Evolutionary conservation across 2,888 invertebrate genomes (phyloP), one percentile per base, ranked within the genome.

Genomic region (Thereva unica): DNA sequence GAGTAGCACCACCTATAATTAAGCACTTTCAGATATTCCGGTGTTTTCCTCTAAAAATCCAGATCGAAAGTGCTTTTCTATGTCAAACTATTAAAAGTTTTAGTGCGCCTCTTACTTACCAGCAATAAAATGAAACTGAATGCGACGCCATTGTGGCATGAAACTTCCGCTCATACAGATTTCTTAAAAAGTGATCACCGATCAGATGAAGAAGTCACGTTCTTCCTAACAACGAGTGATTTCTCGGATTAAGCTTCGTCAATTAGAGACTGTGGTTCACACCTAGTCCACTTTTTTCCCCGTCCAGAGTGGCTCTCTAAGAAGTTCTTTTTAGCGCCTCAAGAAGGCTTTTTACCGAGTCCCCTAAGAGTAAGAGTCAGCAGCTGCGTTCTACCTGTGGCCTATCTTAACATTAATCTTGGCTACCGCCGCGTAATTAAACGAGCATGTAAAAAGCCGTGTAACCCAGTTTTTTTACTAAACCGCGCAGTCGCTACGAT

Each of bases 401-500:
- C 47, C 54, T 64, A 57, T 56, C 42, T 38, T 45, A 34, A n/a
- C 49, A 56, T 50, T 64, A 57, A 55, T 66, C 57, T 42, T 63
- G 57, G 66, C 53, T 68, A 66, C 57, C 63, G 67, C 45, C 57
- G 50, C 55, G 64, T 69, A 67, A 67, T 67, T 69, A 65, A 69
- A 67, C 67, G 65, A 63, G 67, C 67, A 65, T 67, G 69, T 67
- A 67, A 69, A 69, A 67, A 69, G 67, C 65, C 63, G 61, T 69
- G 65, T 69, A 69, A 67, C 69, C 69, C 67, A 67, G 63, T 69
- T 67, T 66, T 69, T 67, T 40, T 10, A 23, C 23, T 55, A 44
- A 9, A 40, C 64, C 52, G 37, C 54, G 6, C 44, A 64, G 54
- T 52, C 53, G 44, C 37, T 64, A 54, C 47, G 34, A 23, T 50